Evolutionary conservation across 1,140 invertebrate genomes (phyloP), one percentile per base, ranked within the genome.

Genomic region (Pseudobourletiella spinata): DNA sequence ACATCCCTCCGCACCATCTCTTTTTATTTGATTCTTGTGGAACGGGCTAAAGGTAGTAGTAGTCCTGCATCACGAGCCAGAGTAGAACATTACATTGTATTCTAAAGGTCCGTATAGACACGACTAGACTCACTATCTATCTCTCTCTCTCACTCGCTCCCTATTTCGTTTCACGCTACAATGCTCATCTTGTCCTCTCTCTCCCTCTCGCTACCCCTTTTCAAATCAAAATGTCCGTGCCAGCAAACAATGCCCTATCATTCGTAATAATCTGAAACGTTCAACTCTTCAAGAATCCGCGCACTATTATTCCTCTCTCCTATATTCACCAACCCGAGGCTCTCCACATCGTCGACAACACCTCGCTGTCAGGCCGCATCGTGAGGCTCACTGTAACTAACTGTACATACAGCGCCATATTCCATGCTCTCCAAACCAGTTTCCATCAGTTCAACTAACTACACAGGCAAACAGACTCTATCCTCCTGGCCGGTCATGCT

Each of bases 91-190:
- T 15, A 6, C 6, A 20, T 6, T 48, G 6, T 15, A 48, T 48
- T 18, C 22, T 48, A 6, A 11, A 15, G 18, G 8, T 52, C 6
- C 25, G 14, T 52, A 52, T 52, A 11, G 20, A 52, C 50, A 11
- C 18, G 18, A 26, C 15, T 52, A 15, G 6, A 18, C 24, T 46
- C n/a, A 46, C 4, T 46, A n/a, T 46, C 43, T 18, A 8, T 51
- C 29, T 59, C 8, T 30, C 35, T 63, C 55, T n/a, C n/a, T n/a
- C n/a, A n/a, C n/a, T n/a, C n/a, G n/a, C n/a, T n/a, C n/a, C n/a
- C n/a, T n/a, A n/a, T n/a, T 67, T 67, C 52, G 56, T 48, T 67
- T 67, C 65, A 67, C 58, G 65, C 65, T 63, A 67, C 61, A 67
- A 58, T 67, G 65, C 61, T 25, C 65, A 67, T 32, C 59, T 58